A percentile compares a stretch with the other conserved stretches of the same genome.
Conservation (phyloP, 92 coral and sea anemone species). For the Porites lobata region DNA sequence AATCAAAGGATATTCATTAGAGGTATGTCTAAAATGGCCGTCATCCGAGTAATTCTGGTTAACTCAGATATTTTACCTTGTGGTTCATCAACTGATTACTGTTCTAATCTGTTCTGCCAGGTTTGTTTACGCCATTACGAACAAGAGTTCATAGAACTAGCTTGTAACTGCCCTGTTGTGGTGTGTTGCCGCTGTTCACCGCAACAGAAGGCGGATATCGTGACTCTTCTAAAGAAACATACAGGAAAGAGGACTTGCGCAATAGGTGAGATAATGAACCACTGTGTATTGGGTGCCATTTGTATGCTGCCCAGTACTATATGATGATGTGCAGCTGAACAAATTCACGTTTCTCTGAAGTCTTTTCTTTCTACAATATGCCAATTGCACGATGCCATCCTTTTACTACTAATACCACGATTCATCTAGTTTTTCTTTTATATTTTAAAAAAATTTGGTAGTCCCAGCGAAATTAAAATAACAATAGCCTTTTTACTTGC, state of each 20-base stretch:
- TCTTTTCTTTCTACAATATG: too few relatives aligned
- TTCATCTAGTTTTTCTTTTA: too few relatives aligned
- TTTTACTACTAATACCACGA: too few relatives aligned
- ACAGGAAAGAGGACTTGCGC: conserved; percentile 97
- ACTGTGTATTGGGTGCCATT: too few relatives aligned
- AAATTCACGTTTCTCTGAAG: too few relatives aligned
- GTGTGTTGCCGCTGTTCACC: conserved; percentile 99
- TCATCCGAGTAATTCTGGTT: too few relatives aligned
- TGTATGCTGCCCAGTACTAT: too few relatives aligned
- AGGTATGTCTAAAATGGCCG: conserved; percentile 55
- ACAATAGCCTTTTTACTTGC: too few relatives aligned
- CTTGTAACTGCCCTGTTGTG: conserved; percentile 98
- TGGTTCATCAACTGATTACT: background rate
- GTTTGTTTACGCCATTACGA: conserved; percentile 92
- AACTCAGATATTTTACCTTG: background rate
- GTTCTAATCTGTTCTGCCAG: conserved; percentile 39
- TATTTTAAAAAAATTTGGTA: too few relatives aligned
- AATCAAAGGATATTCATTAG: conserved; percentile 94
- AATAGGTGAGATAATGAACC: conserved; percentile 75
- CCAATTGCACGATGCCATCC: too few relatives aligned
- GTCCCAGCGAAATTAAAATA: too few relatives aligned
- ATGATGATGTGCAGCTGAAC: too few relatives aligned
- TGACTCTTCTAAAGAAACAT: conserved; percentile 84
- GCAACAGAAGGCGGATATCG: conserved; percentile 99
- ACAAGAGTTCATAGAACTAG: conserved; percentile 98